These are phyloP conservation scores for Camptogramma bilineatum DNA, from an alignment of 2,888 invertebrate genomes.

Conservation along the genomic window DNA sequence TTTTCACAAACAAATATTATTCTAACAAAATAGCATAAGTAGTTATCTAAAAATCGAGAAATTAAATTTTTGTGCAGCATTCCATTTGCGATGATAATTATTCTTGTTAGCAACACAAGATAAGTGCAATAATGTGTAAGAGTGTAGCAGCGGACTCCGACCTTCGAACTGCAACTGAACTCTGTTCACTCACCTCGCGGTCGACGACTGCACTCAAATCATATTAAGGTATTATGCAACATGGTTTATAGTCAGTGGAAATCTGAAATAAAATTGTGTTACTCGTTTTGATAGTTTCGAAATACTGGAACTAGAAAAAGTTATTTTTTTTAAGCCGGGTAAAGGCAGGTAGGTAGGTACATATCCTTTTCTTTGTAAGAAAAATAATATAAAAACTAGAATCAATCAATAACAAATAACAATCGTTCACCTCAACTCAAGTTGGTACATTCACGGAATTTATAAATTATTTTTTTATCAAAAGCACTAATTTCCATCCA, in stretches of 20 bases:
- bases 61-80: not conserved
- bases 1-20: too few relatives aligned
- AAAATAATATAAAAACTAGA: too few relatives aligned
- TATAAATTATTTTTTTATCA: not conserved
- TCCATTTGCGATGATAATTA: conserved; percentile 2
- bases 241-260: conserved; percentile 4
- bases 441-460: not conserved
- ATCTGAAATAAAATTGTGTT: conserved; percentile 7
- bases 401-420: too few relatives aligned
- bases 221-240: conserved; percentile 50
- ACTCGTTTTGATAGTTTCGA: not conserved
- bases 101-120: conserved; percentile 21
- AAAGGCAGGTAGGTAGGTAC: too few relatives aligned
- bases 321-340: too few relatives aligned
- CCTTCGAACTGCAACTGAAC: conserved; percentile 69
- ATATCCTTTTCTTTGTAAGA: too few relatives aligned
- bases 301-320: too few relatives aligned
- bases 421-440: too few relatives aligned
- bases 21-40: too few relatives aligned
- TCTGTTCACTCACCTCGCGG: conserved; percentile 67
- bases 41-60: too few relatives aligned
- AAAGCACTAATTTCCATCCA: not conserved
- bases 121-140: conserved; percentile 28
- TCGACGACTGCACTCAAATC: conserved; percentile 55
- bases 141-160: conserved; percentile 58